Evolutionary conservation across 2,797 vertebrate species (phyloP).

Genomic region (Pipistrellus nathusii): DNA sequence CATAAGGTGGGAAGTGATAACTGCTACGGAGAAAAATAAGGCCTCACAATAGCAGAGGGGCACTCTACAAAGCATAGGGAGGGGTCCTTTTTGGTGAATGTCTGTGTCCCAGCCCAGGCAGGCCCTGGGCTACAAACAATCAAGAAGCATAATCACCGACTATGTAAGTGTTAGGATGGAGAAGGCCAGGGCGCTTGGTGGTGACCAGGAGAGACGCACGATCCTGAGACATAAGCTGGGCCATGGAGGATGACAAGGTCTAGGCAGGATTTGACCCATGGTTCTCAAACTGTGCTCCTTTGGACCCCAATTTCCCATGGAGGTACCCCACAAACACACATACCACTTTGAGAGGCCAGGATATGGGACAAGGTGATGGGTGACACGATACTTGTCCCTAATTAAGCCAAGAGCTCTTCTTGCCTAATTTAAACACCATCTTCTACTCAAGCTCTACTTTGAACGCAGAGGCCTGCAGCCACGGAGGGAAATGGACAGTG

Average conservation of each 20-base stretch:
- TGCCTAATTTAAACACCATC: not conserved
- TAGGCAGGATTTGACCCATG: not conserved
- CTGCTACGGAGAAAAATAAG: not conserved
- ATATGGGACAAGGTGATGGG: not conserved
- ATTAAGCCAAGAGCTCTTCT: not conserved
- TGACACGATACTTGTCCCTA: not conserved
- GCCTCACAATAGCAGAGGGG: not conserved
- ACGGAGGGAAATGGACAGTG: not conserved
- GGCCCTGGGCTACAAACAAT: not conserved
- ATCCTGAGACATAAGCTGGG: fast-evolving
- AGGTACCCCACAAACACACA: not conserved
- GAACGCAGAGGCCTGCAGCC: not conserved
- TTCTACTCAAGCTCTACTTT: not conserved
- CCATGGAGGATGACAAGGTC: not conserved
- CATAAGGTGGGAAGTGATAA: not conserved
- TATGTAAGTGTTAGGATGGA: fast-evolving
- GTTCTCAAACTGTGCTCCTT: not conserved
- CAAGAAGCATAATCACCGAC: fast-evolving
- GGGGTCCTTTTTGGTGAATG: fast-evolving
- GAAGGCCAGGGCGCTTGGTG: fast-evolving
- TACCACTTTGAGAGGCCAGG: not conserved
- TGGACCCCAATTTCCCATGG: not conserved
- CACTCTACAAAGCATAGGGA: fast-evolving
- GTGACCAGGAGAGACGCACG: too few relatives aligned
- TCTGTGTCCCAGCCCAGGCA: fast-evolving